Evolutionary conservation across 1,140 invertebrate species (phyloP).

Genomic region (Drosophila novamexicana): DNA sequence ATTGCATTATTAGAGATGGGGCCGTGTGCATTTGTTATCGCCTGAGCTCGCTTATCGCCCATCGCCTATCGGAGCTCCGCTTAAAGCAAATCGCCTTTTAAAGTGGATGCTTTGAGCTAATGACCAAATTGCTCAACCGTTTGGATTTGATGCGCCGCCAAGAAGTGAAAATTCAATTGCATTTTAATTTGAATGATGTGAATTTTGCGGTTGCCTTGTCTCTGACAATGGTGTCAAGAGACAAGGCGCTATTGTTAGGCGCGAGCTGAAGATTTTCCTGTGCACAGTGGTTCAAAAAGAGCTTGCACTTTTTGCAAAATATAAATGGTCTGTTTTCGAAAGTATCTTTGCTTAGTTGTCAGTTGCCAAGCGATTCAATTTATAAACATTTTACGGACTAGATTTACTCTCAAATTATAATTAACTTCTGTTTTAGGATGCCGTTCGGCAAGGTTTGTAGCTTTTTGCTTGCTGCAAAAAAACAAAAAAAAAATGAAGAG

Average conservation of each 20-base stretch:
- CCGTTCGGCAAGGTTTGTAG: conserved; percentile 16
- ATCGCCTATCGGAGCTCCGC: conserved; percentile 1
- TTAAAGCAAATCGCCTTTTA: conserved; percentile 6
- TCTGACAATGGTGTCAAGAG: conserved; percentile 70
- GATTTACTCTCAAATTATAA: conserved; percentile 8
- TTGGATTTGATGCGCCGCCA: conserved; percentile 25
- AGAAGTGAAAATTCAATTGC: conserved; percentile 81
- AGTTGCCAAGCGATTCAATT: background rate
- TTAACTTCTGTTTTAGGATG: conserved; percentile 26
- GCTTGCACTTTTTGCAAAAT: background rate
- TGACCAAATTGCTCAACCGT: conserved; percentile 3
- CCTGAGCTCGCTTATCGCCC: background rate
- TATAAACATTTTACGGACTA: background rate
- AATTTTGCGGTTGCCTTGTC: conserved; percentile 63
- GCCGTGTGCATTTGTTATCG: conserved; percentile 15
- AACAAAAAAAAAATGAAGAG: conserved; percentile 15
- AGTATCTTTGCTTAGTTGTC: too few relatives aligned
- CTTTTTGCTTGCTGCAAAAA: conserved; percentile 6
- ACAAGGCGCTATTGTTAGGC: conserved; percentile 58
- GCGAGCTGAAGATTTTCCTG: conserved; percentile 28
- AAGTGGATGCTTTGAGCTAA: conserved; percentile 5
- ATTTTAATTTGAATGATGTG: conserved; percentile 81
- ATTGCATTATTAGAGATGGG: background rate
- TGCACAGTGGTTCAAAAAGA: conserved; percentile 33
- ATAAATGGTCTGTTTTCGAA: background rate